A percentile compares a stretch with the other conserved stretches of the same genome.
Conservation (phyloP, 2,113 vertebrate species). For the Nothocercus nigrocapillus region DNA sequence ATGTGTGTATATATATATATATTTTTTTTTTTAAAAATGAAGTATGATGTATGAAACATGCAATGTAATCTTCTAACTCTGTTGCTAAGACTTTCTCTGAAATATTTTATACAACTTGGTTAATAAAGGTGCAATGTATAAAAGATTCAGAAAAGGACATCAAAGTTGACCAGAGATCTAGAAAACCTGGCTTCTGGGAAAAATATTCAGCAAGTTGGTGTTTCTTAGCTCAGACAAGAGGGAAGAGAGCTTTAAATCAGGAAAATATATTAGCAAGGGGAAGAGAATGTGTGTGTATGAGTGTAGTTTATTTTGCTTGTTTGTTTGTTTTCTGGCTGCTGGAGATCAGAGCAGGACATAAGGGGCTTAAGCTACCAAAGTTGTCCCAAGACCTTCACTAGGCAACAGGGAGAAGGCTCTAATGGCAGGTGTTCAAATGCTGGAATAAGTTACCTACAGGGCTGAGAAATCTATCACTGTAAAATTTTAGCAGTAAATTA, state of each 20-base stretch:
- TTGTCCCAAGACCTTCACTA: neutral
- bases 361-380: neutral
- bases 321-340: neutral
- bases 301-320: no score
- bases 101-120: neutral
- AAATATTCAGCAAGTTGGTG: neutral
- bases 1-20: neutral
- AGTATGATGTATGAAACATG: neutral
- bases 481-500: neutral
- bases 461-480: neutral
- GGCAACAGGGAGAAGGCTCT: neutral
- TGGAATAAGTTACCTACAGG: neutral
- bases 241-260: neutral
- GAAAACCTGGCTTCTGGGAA: neutral
- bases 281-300: neutral
- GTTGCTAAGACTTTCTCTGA: neutral
- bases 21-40: neutral
- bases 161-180: neutral
- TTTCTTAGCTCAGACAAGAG: neutral
- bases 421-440: neutral
- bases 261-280: neutral
- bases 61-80: neutral
- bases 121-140: neutral
- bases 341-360: neutral
- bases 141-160: neutral